Evolutionary conservation across 2,888 invertebrate genomes (phyloP), one percentile per base, ranked within the genome.

Genomic region (Plusia festucae): DNA sequence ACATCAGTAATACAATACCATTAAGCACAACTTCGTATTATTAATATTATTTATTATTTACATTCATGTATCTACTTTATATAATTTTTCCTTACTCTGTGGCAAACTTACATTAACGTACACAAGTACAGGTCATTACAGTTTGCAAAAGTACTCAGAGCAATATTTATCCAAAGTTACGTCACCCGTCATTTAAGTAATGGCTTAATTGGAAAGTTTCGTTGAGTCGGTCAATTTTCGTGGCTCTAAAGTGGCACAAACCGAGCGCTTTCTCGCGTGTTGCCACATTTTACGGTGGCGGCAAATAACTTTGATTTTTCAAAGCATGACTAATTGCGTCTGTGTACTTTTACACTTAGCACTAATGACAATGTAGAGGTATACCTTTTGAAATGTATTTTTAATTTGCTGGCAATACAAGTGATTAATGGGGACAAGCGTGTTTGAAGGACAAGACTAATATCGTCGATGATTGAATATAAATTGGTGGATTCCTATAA

Each of bases 151-250:
- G 78, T 84, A 82, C 79, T 77, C 78, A 30, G 79, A 60, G 68
- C 82, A 73, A 84, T 87, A 87, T 90, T 84, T 88, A 84, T 86
- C 81, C 80, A 78, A 83, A 86, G 86, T 86, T 82, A 85, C 81
- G 81, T 83, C 81, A 83, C 78, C 87, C 83, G 85, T 86, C 86
- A 88, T 88, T 89, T 88, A 85, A 78, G 82, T 92, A 93, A 93
- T 92, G 90, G 90, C 93, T 92, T 93, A 93, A 93, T 93, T 91
- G 90, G 92, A 91, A 92, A 89, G 90, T 91, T 92, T 90, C 88
- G 88, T 88, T 89, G 85, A 86, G 85, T 81, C 84, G 87, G 87
- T 88, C 89, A 85, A 89, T 89, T 88, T 88, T 88, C 85, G 82
- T 87, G 82, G 79, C 79, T 67, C 73, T 81, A 84, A 88, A 88